phyloP scores from a whole-genome alignment of 2,797 vertebrate genomes.

The Acanthiza pusilla region DNA sequence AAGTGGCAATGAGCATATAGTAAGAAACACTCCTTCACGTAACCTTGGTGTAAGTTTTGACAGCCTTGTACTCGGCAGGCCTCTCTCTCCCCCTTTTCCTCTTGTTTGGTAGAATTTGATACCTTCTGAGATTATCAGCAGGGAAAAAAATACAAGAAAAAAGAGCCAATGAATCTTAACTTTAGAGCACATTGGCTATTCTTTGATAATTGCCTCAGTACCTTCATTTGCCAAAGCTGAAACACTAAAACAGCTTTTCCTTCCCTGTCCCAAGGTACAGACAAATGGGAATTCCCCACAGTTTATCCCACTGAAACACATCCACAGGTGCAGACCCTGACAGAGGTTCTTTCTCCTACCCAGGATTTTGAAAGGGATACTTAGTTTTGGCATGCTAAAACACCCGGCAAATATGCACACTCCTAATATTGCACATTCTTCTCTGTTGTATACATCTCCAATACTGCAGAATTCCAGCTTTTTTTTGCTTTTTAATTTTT shows the following conservation, averaged over 20 bases:
- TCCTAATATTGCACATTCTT: neutral
- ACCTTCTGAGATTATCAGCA: neutral
- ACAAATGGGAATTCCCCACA: neutral
- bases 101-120: neutral
- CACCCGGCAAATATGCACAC: rapidly evolving
- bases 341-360: neutral
- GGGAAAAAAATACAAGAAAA: neutral
- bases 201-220: neutral
- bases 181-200: neutral
- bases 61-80: neutral
- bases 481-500: neutral
- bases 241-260: neutral
- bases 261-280: neutral
- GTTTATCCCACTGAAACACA: neutral
- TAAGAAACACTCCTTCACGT: neutral
- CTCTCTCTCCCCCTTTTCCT: neutral
- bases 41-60: neutral
- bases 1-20: neutral
- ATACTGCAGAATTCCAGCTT: neutral
- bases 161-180: neutral
- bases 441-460: neutral
- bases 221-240: neutral
- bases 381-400: neutral
- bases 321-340: neutral
- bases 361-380: neutral